Conservation (phyloP, 2,113 vertebrate genomes). For the Pithys albifrons region DNA sequence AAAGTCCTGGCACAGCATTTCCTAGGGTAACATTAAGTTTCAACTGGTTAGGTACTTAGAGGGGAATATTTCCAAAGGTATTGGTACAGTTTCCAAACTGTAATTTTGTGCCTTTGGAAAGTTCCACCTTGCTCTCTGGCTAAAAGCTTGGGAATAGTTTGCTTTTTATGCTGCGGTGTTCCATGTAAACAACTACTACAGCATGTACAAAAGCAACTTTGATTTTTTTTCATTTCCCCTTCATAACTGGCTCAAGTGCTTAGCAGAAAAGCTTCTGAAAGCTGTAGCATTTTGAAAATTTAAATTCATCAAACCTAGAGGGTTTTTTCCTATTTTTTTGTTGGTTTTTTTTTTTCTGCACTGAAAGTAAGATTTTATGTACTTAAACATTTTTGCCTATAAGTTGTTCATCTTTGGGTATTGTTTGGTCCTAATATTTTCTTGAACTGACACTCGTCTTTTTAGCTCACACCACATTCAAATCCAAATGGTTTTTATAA, state of each 20-base stretch:
- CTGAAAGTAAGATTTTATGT: slow-evolving; percentile 40
- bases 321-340: background rate
- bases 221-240: background rate
- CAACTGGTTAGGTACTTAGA: background rate
- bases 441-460: slow-evolving; percentile 64
- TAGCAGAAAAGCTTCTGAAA: slow-evolving; percentile 40
- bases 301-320: background rate
- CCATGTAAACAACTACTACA: background rate
- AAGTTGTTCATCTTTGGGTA: slow-evolving; percentile 53
- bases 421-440: slow-evolving; percentile 67
- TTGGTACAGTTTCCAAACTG: background rate
- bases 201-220: slow-evolving; percentile 1
- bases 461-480: slow-evolving; percentile 61
- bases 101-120: slow-evolving; percentile 5
- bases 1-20: background rate
- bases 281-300: slow-evolving; percentile 29
- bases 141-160: background rate
- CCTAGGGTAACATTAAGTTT: background rate
- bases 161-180: slow-evolving; percentile 25
- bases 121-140: background rate
- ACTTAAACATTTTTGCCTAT: slow-evolving; percentile 65
- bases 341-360: slow-evolving; percentile 14
- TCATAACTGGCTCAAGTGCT: slow-evolving; percentile 20
- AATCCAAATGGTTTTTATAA: slow-evolving; percentile 60
- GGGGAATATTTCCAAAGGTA: background rate